Base-by-base conservation (phyloP, 2,888 invertebrate genomes). In the Pseudolycoriella hygida region DNA sequence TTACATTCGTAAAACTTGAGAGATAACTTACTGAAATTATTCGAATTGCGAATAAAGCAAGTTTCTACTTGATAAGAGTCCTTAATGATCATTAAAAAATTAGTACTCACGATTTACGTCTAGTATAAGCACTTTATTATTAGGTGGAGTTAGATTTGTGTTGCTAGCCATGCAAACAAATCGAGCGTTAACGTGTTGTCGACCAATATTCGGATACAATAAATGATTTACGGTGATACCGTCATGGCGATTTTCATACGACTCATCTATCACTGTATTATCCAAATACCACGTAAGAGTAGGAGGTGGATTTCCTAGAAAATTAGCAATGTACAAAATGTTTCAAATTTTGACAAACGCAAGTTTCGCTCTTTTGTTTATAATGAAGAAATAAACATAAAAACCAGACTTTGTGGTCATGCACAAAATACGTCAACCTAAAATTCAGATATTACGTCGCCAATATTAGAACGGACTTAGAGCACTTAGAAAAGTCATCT, bases 161-260 rank as follows among this genome's bases (percentile, higher is more conserved):
- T 89, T 89, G 56, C 80, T 79, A 20, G 89, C 88, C 66, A 87
- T 84, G 67, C 89, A 89, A 56, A 85, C 78, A 57, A 88, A 78
- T 56, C 83, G 72, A 47, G 83, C 74, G 64, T 86, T 81, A 54
- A 87, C 72, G 66, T 89, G 86, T 64, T 85, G 82, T 47, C 88
- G 68, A 30, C 83, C 83, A 53, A 89, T 76, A 60, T 77, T 80
- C 47, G 82, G 80, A 60, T 83, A 85, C 50, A 76, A 76, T 55
- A 88, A 71, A 54, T 79, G 79, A 69, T 88, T 88, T 57, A 82
- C 74, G 45, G 84, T 82, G 51, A 77, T 67, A 31, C 78, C 80
- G 53, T 81, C 79, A 20, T 66, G 59, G 40, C 72, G 72, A 62
- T 72, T 74, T 59, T 83, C 80, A 64, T 72, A 86, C 18, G 84